Evolutionary conservation across 1,140 invertebrate genomes (phyloP), one percentile per base, ranked within the genome.

Genomic region (Panagrolaimus sp.): DNA sequence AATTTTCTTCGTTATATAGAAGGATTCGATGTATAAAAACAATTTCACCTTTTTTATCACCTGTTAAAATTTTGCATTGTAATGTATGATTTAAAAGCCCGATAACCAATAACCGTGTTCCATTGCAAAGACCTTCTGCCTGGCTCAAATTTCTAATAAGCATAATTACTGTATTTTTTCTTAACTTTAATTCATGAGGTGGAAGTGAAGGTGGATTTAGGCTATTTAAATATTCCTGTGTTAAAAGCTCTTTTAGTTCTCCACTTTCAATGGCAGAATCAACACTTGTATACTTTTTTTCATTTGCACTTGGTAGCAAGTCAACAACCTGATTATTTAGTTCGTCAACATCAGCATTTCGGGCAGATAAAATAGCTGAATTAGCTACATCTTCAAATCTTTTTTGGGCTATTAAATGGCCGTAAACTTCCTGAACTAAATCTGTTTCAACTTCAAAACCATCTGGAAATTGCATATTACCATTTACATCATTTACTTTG

Each of bases 131-230:
- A 14, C 78, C 77, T 66, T 62, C 38, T 7, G 44, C 67, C 9
- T 76, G 57, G 67, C 80, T 68, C 5, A 84, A 44, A 71, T 85
- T 85, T 45, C 84, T 23, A 3, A 85, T 53, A 8, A 85, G 67
- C 69, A 85, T 85, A 2, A 85, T 66, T 20, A 72, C 67, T 7
- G 65, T 23, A 11, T 82, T 81, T 27, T 72, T 43, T 75, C 84
- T 85, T 9, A 85, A 61, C 9, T 66, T 64, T 5, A 85, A 66
- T 65, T 71, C 70, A 73, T 85, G 84, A 20, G 78, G 78, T 16
- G 84, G 83, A 11, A 81, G 27, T 9, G 83, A 80, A 38, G 76
- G 68, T 42, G 76, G 74, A 9, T 74, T 75, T 11, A 83, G 46
- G 5, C 73, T 70, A 72, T 86, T 79, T 9, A 85, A 63, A 76